These are phyloP conservation scores for Phyllotreta striolata DNA, from an alignment of 2,888 invertebrate species.

Conservation along the genomic window DNA sequence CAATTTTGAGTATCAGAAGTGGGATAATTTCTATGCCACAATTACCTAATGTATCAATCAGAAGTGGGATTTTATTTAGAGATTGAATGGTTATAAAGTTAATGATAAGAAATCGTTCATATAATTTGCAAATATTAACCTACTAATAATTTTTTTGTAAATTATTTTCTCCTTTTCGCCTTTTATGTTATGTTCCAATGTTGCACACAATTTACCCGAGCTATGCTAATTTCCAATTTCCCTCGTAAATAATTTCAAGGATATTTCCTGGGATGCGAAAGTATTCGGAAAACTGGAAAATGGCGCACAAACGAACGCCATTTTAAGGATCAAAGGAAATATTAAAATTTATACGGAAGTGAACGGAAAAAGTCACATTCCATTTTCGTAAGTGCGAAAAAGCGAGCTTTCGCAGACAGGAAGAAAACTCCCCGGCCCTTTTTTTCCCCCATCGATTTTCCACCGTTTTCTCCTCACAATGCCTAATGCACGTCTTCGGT, in stretches of 20 bases:
- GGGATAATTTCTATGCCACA: too few relatives aligned
- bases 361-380: slow-evolving; percentile 18
- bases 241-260: slow-evolving; percentile 26
- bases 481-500: neutral
- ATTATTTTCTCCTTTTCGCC: neutral
- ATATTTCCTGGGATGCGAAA: slow-evolving; percentile 18
- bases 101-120: too few relatives aligned
- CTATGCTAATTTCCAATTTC: slow-evolving; percentile 18
- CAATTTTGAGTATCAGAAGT: too few relatives aligned
- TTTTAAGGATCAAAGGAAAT: slow-evolving; percentile 31
- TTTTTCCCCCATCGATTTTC: neutral
- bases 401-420: slow-evolving; percentile 10
- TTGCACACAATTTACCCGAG: neutral
- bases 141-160: too few relatives aligned
- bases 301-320: slow-evolving; percentile 23
- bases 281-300: slow-evolving; percentile 22
- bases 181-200: neutral
- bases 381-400: slow-evolving; percentile 8
- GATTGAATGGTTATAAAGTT: too few relatives aligned
- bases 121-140: too few relatives aligned
- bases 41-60: too few relatives aligned
- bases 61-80: too few relatives aligned
- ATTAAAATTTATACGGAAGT: slow-evolving; percentile 29
- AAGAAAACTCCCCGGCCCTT: slow-evolving; percentile 4
- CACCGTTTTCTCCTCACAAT: neutral